Percentiles rank a stretch among this genome's conserved stretches.
Evolutionary conservation across 2,797 vertebrate species (phyloP).

Genomic region (Natrix natrix): DNA sequence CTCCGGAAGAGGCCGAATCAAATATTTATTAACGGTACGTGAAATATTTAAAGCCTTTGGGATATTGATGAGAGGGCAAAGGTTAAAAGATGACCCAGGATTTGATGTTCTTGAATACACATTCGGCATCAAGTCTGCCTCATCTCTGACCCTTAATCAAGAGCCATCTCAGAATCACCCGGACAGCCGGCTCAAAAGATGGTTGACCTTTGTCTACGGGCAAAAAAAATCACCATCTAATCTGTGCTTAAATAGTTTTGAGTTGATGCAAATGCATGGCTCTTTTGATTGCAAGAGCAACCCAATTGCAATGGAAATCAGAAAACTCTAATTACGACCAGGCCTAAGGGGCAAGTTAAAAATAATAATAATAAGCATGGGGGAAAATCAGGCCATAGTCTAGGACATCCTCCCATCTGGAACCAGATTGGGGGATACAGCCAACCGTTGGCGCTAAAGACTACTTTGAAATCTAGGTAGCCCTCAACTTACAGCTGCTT

Average conservation of each 20-base stretch:
- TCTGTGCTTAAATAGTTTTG: conserved; percentile 54
- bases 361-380: no score
- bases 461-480: no score
- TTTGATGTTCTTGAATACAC: conserved; percentile 68
- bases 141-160: conserved; percentile 43
- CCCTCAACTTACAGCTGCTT: no score
- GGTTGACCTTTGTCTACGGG: conserved; percentile 48
- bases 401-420: no score
- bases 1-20: conserved; percentile 59
- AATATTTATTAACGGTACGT: conserved; percentile 70
- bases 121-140: conserved; percentile 61
- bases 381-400: no score
- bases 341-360: conserved; percentile 20
- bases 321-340: conserved; percentile 63
- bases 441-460: no score
- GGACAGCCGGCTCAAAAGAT: conserved; percentile 47
- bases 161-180: conserved; percentile 33
- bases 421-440: no score
- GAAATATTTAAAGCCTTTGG: conserved; percentile 65
- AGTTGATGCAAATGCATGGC: conserved; percentile 59
- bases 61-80: conserved; percentile 70
- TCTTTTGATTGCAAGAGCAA: conserved; percentile 62
- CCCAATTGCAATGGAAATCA: conserved; percentile 63
- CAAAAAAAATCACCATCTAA: conserved; percentile 36
- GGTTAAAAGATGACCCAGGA: conserved; percentile 67